phyloP scores from a whole-genome alignment of 2,888 invertebrate species.

The Anorthoa munda region DNA sequence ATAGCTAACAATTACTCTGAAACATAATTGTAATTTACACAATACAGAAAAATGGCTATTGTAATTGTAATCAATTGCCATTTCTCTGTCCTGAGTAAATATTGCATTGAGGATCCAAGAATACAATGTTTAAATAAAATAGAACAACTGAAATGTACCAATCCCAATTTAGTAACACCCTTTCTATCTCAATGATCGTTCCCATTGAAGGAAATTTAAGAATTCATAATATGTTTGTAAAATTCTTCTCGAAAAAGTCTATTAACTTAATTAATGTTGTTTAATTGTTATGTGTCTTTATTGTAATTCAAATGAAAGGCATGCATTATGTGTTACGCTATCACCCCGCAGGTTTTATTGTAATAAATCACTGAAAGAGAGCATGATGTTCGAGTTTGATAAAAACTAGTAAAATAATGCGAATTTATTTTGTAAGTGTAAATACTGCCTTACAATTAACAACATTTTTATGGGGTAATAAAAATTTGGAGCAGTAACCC shows the following conservation, averaged over 20 bases:
- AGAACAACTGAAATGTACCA: too few species aligned
- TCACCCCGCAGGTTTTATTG: too few species aligned
- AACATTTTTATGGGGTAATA: constrained; percentile 36
- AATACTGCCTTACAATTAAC: constrained; percentile 51
- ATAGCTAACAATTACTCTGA: background rate
- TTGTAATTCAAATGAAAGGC: too few species aligned
- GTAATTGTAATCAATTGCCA: background rate
- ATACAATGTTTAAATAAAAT: background rate
- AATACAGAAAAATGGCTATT: background rate
- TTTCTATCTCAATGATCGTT: too few species aligned
- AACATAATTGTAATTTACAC: background rate
- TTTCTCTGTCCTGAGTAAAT: too few species aligned
- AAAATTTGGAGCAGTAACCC: constrained; percentile 69
- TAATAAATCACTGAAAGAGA: background rate
- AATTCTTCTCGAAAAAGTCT: too few species aligned
- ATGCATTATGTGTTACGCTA: too few species aligned
- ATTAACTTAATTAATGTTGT: too few species aligned
- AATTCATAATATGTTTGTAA: too few species aligned
- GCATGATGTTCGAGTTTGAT: background rate
- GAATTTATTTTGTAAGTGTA: background rate
- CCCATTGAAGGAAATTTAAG: too few species aligned
- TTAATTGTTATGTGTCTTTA: too few species aligned
- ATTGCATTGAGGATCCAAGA: background rate
- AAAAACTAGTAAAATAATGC: background rate
- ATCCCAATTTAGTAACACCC: too few species aligned